These are phyloP conservation scores for Aphidius colemani DNA, from an alignment of 2,888 invertebrate species.

Conservation along the genomic window DNA sequence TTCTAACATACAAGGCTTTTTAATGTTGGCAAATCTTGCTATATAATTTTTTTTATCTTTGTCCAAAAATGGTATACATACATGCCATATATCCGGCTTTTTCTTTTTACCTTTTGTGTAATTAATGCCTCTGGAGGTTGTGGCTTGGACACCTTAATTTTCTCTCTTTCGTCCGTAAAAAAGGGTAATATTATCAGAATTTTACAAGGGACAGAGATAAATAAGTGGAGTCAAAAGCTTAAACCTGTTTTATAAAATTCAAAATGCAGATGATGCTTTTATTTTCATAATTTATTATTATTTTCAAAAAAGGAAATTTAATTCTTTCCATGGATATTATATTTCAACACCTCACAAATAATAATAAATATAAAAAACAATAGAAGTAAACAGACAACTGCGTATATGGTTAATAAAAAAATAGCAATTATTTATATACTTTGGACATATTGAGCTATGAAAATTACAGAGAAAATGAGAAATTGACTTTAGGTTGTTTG, in stretches of 20 bases:
- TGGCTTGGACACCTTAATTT: too few species aligned
- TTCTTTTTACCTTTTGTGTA: background rate
- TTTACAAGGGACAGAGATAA: constrained; percentile 6
- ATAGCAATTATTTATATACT: background rate
- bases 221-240: background rate
- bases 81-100: background rate
- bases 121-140: background rate
- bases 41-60: background rate
- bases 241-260: too few species aligned
- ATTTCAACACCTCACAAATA: too few species aligned
- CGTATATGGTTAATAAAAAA: constrained; percentile 15
- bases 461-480: constrained; percentile 11
- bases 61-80: background rate
- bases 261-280: too few species aligned
- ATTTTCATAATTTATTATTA: too few species aligned
- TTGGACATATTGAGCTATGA: background rate
- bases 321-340: too few species aligned
- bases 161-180: too few species aligned
- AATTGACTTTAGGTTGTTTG: background rate
- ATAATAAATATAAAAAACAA: too few species aligned
- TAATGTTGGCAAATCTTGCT: too few species aligned
- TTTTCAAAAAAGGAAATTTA: too few species aligned
- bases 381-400: too few species aligned
- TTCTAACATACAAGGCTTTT: too few species aligned
- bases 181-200: background rate